Evolutionary conservation across 2,113 vertebrate species (phyloP), one percentile per base, ranked within the genome.

Genomic region (Pterocles gutturalis): DNA sequence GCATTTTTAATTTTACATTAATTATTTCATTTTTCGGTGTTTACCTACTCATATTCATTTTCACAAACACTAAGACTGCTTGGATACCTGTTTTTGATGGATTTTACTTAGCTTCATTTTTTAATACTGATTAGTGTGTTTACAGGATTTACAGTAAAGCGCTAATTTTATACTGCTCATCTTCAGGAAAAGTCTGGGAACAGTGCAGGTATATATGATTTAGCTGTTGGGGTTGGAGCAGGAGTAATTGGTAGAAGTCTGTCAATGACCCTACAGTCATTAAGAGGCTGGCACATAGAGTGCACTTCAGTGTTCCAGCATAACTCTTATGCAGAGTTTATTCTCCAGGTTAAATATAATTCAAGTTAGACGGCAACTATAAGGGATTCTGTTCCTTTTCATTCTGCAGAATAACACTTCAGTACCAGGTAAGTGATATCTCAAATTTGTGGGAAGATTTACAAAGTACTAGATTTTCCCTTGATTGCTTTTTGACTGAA

Each of bases 331-430:
- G 5, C 46, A 13, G 19, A 66, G 49, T 75, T 91, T 87, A 55
- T 64, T 91, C 73, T 84, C 49, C n/a, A 57, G 60, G 62, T 89
- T 87, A 87, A 83, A 85, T 61, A 75, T 82, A 91, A 79, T 82
- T 95, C 49, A 78, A 48, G 51, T 46, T 12, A 57, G 33, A 89
- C 48, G 55, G 60, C 91, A 93, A 55, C 61, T 54, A 1, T 49
- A 82, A 82, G 51, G 65, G 65, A 43, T 77, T 64, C 20, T 87
- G 49, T 15, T 81, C 34, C 34, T 45, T 73, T 67, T 91, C 45
- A 34, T 43, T 78, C 11, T 4, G 13, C 69, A 87, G 49, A 84
- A 71, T 28, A 87, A 87, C 7, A 13, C n/a, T 93, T 81, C 60
- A 60, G 3, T 55, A 41, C 55, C 31, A 92, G 38, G 18, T 25